Conservation (phyloP, 2,113 vertebrate species). For the Cynocephalus volans region DNA sequence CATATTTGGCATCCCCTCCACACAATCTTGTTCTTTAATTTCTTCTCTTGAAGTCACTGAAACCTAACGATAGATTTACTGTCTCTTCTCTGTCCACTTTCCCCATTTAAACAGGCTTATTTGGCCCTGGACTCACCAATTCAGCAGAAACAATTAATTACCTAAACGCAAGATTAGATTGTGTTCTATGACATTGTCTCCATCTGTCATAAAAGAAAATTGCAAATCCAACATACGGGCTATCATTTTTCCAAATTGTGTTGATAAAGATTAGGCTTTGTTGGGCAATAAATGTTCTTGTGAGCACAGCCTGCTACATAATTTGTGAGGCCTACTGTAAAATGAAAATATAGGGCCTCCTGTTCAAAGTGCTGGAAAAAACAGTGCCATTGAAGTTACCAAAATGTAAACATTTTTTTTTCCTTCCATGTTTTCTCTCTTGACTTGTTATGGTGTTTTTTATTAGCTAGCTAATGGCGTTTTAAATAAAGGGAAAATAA, state of each 20-base stretch:
- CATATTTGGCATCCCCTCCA: background rate
- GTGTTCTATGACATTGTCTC: slow-evolving; percentile 14
- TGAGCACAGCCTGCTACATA: background rate
- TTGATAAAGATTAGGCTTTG: slow-evolving; percentile 37
- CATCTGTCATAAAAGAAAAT: slow-evolving; percentile 63
- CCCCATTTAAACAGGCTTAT: background rate
- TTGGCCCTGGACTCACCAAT: slow-evolving; percentile 28
- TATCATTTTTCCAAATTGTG: slow-evolving; percentile 2
- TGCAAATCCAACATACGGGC: slow-evolving; percentile 54
- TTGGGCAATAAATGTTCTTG: background rate
- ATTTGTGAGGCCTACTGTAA: background rate
- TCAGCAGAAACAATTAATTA: slow-evolving; percentile 61
- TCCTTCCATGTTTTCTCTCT: background rate
- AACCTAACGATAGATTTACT: background rate
- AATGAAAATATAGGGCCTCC: background rate
- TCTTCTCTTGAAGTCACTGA: slow-evolving; percentile 55
- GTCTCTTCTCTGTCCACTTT: background rate
- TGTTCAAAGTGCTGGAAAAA: background rate
- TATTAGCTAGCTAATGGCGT: background rate
- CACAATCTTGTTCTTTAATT: slow-evolving; percentile 38
- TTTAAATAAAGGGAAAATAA: slow-evolving; percentile 34
- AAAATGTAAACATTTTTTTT: background rate
- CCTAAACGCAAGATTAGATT: slow-evolving; percentile 41
- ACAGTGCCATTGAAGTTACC: background rate
- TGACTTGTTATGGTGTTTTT: background rate